Base-by-base conservation (phyloP, 2,888 invertebrate genomes). In the Ochropleura leucogaster region DNA sequence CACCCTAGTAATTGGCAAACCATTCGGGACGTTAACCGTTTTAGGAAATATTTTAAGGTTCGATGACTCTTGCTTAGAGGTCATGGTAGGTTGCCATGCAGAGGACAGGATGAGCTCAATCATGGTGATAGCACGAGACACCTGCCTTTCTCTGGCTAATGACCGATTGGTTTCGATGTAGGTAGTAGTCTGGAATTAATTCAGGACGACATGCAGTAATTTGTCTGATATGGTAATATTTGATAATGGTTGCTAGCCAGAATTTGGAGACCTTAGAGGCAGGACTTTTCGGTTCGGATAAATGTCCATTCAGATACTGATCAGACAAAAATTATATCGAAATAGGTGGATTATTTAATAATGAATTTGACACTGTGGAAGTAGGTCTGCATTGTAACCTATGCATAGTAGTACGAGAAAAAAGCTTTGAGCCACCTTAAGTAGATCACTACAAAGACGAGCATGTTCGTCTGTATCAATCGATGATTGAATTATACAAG, bases 11-110 rank as follows among this genome's bases (percentile, higher is more conserved):
- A 92, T 89, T 94, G 93, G 89, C 77, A 77, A 87, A 82, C 88
- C 85, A 82, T 80, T 82, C 84, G 89, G 95, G 92, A 92, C 95
- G 91, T 94, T 95, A 93, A 95, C 95, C 95, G 94, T 92, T 93
- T 95, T 95, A 94, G 95, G 93, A 94, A 95, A 95, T 92, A 94
- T 93, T 92, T 90, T 68, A 89, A 86, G 88, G 96, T 95, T 96
- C 96, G 93, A 93, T 94, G 96, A 96, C 96, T 94, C 89, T 73
- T 83, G 82, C 74, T 90, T 93, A 94, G 95, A 95, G 95, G 95
- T 95, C 95, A 81, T 86, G 78, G 59, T 75, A 70, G 80, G 88
- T 86, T 92, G 91, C 91, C 83, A 91, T 83, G 89, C 89, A 87
- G 86, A 84, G 71, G 77, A 77, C 92, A 91, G 94, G 94, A 94